Evolutionary conservation across 92 coral and sea anemone genomes (phyloP), one percentile per base, ranked within the genome.

Genomic region (Epizoanthus fatuus): DNA sequence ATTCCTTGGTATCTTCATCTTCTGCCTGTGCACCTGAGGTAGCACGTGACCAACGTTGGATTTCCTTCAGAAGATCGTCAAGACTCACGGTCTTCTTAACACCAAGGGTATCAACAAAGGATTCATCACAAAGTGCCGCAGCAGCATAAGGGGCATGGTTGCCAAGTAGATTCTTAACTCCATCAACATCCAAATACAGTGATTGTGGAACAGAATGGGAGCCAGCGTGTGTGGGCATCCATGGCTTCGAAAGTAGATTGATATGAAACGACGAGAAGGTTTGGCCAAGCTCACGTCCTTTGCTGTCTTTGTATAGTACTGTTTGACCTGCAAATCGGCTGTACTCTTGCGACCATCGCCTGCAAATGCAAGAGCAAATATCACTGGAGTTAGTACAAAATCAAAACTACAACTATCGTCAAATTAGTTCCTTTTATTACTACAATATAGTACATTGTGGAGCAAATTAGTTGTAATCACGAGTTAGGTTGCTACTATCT

Each of bases 271-370:
- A 96, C 5, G 98, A 82, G 25, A 53, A 77, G 0, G 98, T 88
- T 47, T 86, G 73, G 3, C 74, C 64, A 7, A 96, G 91, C n/a
- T 58, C 59, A 19, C 82, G 86, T 12, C 89, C 96, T 14, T 90
- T 75, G 29, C 69, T 89, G 80, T 96, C 97, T 57, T 70, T 81
- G 47, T 86, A 83, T 0, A 87, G 93, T 7, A 94, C 92, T 37
- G 17, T 45, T 4, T 65, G 54, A n/a, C 87, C 89, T 9, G 98
- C 93, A 75, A 77, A 93, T 60, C 72, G 47, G n/a, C 93, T 80
- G 74, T 94, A 96, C 80, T 85, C 88, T 14, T 53, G 60, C 25
- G 87, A 91, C 98, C 98, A 96, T 2, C 72, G 89, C 79, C 93
- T 76, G 69, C n/a, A 58, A 38, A 10, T 3, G 16, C 39, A 76